Evolutionary conservation across 1,140 invertebrate species (phyloP).

Genomic region (Mercenaria mercenaria): DNA sequence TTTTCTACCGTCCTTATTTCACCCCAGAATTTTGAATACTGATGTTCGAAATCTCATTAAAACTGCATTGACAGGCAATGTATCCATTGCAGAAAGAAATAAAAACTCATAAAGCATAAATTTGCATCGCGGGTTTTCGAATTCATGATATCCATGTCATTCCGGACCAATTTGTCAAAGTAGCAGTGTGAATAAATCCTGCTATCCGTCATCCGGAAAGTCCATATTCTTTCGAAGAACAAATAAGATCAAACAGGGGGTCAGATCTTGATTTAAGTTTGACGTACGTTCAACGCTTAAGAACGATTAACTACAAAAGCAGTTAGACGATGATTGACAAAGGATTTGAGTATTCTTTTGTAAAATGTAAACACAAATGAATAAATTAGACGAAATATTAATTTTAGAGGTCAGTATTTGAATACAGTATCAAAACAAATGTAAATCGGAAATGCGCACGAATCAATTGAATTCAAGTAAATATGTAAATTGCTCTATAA

Average conservation of each 20-base stretch:
- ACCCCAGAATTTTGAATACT: conserved; percentile 31
- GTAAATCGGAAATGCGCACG: conserved; percentile 52
- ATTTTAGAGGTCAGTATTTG: conserved; percentile 58
- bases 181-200: conserved; percentile 44
- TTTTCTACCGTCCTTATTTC: conserved; percentile 13
- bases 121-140: conserved; percentile 20
- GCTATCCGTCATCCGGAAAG: conserved; percentile 35
- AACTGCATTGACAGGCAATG: conserved; percentile 26
- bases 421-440: conserved; percentile 49
- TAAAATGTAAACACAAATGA: conserved; percentile 53
- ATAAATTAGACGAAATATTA: conserved; percentile 62
- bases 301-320: not conserved
- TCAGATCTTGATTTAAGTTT: not conserved
- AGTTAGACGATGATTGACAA: conserved; percentile 51
- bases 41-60: conserved; percentile 42
- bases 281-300: conserved; percentile 40
- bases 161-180: conserved; percentile 16
- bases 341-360: conserved; percentile 22
- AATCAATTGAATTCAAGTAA: conserved; percentile 32
- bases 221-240: conserved; percentile 58
- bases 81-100: not conserved
- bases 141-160: conserved; percentile 36
- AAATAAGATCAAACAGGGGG: conserved; percentile 56
- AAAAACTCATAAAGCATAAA: conserved; percentile 26
- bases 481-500: conserved; percentile 17